Conservation (phyloP, 2,113 vertebrate genomes). For the Sinocyclocheilus anshuiensis region DNA sequence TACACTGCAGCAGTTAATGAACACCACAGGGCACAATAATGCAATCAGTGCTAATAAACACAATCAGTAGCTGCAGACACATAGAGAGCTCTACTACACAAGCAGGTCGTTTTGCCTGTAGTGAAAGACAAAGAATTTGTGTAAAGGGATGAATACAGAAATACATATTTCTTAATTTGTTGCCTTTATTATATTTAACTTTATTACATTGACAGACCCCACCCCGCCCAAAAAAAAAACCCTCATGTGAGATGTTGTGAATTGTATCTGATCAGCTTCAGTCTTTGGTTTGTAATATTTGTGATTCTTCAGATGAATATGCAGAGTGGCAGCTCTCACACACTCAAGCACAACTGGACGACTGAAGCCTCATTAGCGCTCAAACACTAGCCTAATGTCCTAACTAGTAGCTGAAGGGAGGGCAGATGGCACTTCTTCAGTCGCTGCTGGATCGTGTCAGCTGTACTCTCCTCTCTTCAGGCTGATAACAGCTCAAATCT, state of each 20-base stretch:
- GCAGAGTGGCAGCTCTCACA: not conserved
- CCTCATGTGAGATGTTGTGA: not conserved
- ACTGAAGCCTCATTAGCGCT: slow-evolving; percentile 13
- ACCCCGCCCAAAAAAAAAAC: not conserved
- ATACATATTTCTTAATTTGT: too few species aligned
- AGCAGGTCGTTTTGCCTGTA: too few species aligned
- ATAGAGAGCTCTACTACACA: not conserved
- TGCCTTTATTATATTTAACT: too few species aligned
- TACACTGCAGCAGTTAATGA: not conserved
- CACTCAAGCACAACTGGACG: not conserved
- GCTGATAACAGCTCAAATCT: too few species aligned
- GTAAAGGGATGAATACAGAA: too few species aligned
- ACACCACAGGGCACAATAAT: not conserved
- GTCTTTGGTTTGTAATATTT: not conserved
- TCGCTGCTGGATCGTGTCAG: not conserved
- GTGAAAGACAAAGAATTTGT: too few species aligned
- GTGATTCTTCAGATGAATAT: not conserved
- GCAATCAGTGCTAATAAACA: slow-evolving; percentile 24
- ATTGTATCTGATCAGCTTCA: not conserved
- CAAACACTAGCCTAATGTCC: slow-evolving; percentile 22
- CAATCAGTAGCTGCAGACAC: not conserved
- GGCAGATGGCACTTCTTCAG: not conserved
- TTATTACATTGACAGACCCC: not conserved
- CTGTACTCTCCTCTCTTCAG: not conserved
- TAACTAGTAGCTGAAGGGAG: slow-evolving; percentile 21